Evolutionary conservation across 2,113 vertebrate genomes (phyloP).

Genomic region (Excalfactoria chinensis): DNA sequence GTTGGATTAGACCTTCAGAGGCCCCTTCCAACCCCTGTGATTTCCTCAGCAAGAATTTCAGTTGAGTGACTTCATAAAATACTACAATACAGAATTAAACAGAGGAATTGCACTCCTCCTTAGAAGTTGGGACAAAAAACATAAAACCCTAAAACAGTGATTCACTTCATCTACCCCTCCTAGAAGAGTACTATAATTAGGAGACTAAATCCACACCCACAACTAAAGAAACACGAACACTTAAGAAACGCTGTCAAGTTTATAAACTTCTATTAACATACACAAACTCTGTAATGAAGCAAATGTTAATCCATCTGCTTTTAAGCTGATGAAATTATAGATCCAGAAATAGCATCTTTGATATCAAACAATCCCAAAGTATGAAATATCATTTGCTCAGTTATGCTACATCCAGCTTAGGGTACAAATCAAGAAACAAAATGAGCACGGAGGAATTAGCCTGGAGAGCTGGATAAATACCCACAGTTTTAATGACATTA

Average conservation of each 20-base stretch:
- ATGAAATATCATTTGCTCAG: background rate
- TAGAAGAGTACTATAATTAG: constrained; percentile 52
- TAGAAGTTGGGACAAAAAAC: constrained; percentile 16
- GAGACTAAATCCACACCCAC: constrained; percentile 44
- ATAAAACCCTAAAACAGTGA: constrained; percentile 39
- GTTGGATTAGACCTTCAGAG: background rate
- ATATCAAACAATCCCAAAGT: constrained; percentile 27
- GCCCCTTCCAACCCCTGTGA: background rate
- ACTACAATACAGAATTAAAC: background rate
- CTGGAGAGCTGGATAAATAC: background rate
- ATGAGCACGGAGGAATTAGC: background rate
- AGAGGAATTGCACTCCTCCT: constrained; percentile 34
- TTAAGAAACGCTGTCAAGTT: constrained; percentile 41
- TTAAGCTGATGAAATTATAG: constrained; percentile 21
- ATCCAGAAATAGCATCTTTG: constrained; percentile 38
- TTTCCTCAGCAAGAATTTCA: constrained; percentile 1
- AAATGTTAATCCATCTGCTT: constrained; percentile 55
- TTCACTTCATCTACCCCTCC: constrained; percentile 44
- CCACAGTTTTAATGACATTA: rapidly evolving
- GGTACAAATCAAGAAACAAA: background rate
- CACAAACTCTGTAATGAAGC: constrained; percentile 11
- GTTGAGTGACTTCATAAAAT: background rate
- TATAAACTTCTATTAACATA: constrained; percentile 34
- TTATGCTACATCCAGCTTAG: background rate
- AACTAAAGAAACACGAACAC: background rate